Evolutionary conservation across 2,888 invertebrate genomes (phyloP), one percentile per base, ranked within the genome.

Genomic region (Ennomos fuscantarius): DNA sequence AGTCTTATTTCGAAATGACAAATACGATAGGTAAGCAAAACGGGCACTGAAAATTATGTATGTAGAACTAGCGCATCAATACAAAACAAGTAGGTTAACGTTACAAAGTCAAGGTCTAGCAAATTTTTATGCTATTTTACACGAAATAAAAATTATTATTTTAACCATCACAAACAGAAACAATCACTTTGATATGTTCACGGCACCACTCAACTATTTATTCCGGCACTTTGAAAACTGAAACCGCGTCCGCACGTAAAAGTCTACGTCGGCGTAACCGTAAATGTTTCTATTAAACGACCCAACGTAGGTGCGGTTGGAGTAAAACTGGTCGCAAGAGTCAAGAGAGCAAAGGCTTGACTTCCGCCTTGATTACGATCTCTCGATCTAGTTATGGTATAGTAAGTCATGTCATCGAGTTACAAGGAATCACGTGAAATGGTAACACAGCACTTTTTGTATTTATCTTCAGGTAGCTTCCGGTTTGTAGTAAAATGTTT

Each of bases 261-360:
- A 41, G 11, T 10, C 32, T 33, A 37, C 31, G 9, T 48, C 33
- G 37, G 47, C 34, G 31, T 53, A 43, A 32, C 40, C 31, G 46
- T 39, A 8, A 34, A 11, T 10, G 13, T 37, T 55, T 46, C 51
- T 34, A 49, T n/a, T 48, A 59, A 36, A 66, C 76, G 70, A 64
- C 70, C 61, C 66, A 60, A 66, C 76, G 67, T 69, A 66, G 42
- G 62, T 70, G 60, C 53, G 68, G 56, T 56, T 55, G 61, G 65
- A 60, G 52, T 47, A 58, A 68, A 60, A 77, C 77, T 77, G 73
- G 54, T 44, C 55, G 35, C 48, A 50, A 46, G 37, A 46, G 32
- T 36, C 31, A 42, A 43, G 53, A 24, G 35, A 24, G 35, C 24
- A 1, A 44, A 37, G 53, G n/a, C 50, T 35, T 24, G 10, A 12